Evolutionary conservation across 2,797 vertebrate genomes (phyloP).

Genomic region (Girardinus metallicus): DNA sequence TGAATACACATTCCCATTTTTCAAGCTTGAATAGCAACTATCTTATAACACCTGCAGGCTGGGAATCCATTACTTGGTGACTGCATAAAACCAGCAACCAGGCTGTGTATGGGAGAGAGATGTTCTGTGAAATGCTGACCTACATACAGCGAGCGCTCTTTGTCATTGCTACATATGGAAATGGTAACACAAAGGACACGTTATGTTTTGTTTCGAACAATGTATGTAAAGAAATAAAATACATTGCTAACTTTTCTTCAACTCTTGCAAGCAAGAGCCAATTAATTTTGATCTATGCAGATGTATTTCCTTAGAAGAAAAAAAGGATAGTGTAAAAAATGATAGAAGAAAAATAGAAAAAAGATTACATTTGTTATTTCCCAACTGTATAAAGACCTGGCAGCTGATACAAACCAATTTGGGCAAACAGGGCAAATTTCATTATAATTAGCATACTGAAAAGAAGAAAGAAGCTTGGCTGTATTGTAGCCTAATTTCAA

Average conservation of each 20-base stretch:
- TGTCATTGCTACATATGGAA: background rate
- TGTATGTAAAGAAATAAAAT: background rate
- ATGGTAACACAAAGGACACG: background rate
- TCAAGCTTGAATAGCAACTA: background rate
- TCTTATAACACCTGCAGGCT: conserved; percentile 17
- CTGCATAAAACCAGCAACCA: background rate
- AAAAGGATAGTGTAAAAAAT: background rate
- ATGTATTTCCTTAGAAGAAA: background rate
- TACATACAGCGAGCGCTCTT: background rate
- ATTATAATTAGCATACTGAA: conserved; percentile 54
- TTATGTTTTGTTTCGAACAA: background rate
- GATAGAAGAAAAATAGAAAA: background rate
- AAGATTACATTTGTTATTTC: too few relatives aligned
- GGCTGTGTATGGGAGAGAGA: background rate
- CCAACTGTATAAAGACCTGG: conserved; percentile 17
- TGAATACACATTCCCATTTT: conserved; percentile 1
- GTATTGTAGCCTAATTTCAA: conserved; percentile 44
- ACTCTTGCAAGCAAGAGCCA: background rate
- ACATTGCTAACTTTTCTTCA: background rate
- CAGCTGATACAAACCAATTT: conserved; percentile 35
- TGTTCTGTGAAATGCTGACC: background rate
- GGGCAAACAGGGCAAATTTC: conserved; percentile 48
- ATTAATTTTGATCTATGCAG: background rate
- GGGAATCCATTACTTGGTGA: conserved; percentile 8
- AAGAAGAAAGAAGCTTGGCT: conserved; percentile 10